Evolutionary conservation across 2,113 vertebrate species (phyloP).

Genomic region (Cyphomyrus discorhynchus): DNA sequence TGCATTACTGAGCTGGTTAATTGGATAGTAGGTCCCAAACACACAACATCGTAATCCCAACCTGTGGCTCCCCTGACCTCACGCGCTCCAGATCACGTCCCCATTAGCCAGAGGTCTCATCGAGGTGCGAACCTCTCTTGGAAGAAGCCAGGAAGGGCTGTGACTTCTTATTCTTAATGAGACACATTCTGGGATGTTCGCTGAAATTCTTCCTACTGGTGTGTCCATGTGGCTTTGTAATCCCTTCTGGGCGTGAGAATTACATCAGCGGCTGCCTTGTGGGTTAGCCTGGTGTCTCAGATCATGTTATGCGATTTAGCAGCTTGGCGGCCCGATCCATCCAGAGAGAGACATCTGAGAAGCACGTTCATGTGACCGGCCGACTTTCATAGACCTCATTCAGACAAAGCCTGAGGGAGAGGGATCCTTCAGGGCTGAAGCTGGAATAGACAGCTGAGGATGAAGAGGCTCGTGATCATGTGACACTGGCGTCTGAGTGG

Average conservation of each 20-base stretch:
- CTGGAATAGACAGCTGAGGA: not conserved
- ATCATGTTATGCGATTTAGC: slow-evolving; percentile 3
- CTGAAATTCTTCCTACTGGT: not conserved
- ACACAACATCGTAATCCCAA: not conserved
- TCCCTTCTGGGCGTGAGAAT: not conserved
- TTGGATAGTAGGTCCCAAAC: not conserved
- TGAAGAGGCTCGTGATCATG: not conserved
- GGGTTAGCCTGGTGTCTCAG: not conserved
- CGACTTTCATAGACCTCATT: not conserved
- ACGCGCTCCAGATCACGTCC: not conserved
- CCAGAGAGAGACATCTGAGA: not conserved
- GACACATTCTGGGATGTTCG: not conserved
- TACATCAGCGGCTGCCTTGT: not conserved
- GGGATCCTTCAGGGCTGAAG: not conserved
- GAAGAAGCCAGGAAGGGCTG: not conserved
- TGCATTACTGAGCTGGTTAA: not conserved
- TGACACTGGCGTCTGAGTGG: not conserved
- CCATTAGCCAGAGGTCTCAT: not conserved
- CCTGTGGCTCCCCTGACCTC: not conserved
- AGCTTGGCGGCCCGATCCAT: not conserved
- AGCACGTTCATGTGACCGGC: not conserved
- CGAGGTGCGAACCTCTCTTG: not conserved
- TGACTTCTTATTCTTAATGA: not conserved
- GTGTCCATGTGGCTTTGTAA: not conserved
- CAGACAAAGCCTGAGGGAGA: not conserved